Percentiles rank a stretch among this genome's conserved stretches.
Evolutionary conservation across 30 jellyfish, hydroid and myxozoan species (phyloP).

Genomic region (Turritopsis dohrnii): DNA sequence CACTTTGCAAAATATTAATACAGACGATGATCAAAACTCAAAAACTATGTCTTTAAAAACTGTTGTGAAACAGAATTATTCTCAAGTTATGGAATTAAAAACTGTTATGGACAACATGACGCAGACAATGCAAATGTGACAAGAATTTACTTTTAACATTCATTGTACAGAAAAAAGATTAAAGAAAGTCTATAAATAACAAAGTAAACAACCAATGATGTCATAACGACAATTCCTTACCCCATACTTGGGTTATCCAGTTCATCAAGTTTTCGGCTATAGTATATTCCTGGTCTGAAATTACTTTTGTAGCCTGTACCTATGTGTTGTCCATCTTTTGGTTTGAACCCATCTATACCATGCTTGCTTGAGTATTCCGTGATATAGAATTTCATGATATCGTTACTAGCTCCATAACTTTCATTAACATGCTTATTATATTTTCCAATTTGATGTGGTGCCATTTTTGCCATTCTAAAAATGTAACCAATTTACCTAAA

Average conservation of each 20-base stretch:
- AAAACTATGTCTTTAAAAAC: too few relatives aligned
- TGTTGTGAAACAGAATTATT: too few relatives aligned
- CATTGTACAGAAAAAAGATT: too few relatives aligned
- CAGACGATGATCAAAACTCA: too few relatives aligned
- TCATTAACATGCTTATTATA: slow-evolving; percentile 47
- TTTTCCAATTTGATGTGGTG: slow-evolving; percentile 51
- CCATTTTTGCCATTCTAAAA: slow-evolving; percentile 27
- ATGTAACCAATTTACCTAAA: too few relatives aligned
- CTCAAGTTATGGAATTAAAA: too few relatives aligned
- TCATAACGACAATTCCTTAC: slow-evolving; percentile 21
- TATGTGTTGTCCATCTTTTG: slow-evolving; percentile 47
- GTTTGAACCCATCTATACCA: slow-evolving; percentile 56
- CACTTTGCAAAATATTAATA: too few relatives aligned
- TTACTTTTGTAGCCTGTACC: slow-evolving; percentile 79
- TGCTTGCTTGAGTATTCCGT: slow-evolving; percentile 55
- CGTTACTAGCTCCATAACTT: slow-evolving; percentile 57
- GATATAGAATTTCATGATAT: slow-evolving; percentile 47
- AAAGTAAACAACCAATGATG: too few relatives aligned
- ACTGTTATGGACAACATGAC: too few relatives aligned
- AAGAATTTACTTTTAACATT: too few relatives aligned
- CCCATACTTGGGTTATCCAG: slow-evolving; percentile 70
- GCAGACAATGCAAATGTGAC: too few relatives aligned
- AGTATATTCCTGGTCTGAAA: slow-evolving; percentile 70
- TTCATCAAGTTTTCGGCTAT: slow-evolving; percentile 58
- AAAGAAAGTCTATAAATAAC: too few relatives aligned